Base-by-base conservation (phyloP, 37 sponge, comb jelly and placozoan species). In the Chondrosia reniformis region DNA sequence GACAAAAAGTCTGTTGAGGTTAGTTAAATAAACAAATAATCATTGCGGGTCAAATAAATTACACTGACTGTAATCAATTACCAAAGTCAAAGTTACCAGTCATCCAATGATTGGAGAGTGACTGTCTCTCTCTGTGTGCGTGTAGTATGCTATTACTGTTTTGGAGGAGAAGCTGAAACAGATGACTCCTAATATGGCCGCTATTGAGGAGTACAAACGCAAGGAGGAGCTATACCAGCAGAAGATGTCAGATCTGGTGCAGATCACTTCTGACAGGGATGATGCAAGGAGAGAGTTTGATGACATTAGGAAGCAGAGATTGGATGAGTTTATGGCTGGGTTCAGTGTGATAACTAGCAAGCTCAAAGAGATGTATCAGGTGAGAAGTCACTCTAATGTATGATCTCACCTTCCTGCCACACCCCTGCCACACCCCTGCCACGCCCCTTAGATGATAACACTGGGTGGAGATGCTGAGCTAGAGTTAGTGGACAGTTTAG, bases 361-460 rank as follows among this genome's bases (percentile, higher is more conserved):
- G 74, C 90, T 98, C 30, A 98, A 98, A 86, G 96, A 98, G 54
- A 98, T 98, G 99, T 98, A 98, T 77, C 99, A 98, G 97, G 97
- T 96, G 15, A 49, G 52, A 19, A 49, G n/a, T n/a, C n/a, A n/a
- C n/a, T n/a, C n/a, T n/a, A n/a, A n/a, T n/a, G n/a, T n/a, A n/a
- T n/a, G n/a, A n/a, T 63, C 4, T 41, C 4, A 44, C 32, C 13
- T 40, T 2, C 6, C 28, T 22, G 42, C 37, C 39, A n/a, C 39
- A 19, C 62, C n/a, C 40, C n/a, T n/a, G n/a, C n/a, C n/a, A n/a
- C n/a, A n/a, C n/a, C n/a, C 45, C 0, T n/a, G 24, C 42, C 55
- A 43, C 45, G 41, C 28, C 17, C 64, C 36, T 17, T 80, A 96
- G 94, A 98, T 98, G 99, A 91, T 98, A 34, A 98, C 99, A 5